phyloP scores from a whole-genome alignment of 2,888 invertebrate species.

The Phragmatobia fuliginosa region DNA sequence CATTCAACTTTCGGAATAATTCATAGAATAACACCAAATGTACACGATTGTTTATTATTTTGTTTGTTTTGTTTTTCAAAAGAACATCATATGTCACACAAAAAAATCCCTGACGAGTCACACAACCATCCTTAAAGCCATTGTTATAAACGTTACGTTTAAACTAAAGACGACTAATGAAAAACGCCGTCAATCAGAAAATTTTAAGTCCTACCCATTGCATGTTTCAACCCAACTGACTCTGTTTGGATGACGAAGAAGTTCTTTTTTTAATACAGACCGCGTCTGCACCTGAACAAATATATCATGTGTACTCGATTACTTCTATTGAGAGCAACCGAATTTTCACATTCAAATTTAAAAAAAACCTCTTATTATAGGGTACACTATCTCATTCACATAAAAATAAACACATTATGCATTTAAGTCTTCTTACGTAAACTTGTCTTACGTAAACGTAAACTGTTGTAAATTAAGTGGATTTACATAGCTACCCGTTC shows the following conservation, averaged over 20 bases:
- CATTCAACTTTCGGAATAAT: conserved; percentile 47
- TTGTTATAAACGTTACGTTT: conserved; percentile 26
- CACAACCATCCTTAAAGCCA: conserved; percentile 1
- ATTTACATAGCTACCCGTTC: too few species aligned
- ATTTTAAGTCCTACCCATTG: conserved; percentile 9
- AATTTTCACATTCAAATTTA: conserved; percentile 16
- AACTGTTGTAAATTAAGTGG: too few species aligned
- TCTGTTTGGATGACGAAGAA: conserved; percentile 55
- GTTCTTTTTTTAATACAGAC: conserved; percentile 55
- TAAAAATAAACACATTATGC: too few species aligned
- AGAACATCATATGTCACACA: conserved; percentile 32
- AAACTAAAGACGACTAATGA: conserved; percentile 24
- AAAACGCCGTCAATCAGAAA: conserved; percentile 6
- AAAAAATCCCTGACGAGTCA: conserved; percentile 15
- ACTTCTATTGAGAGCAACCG: neutral
- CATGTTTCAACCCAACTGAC: conserved; percentile 22
- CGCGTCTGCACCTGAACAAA: conserved; percentile 69
- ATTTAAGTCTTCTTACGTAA: too few species aligned
- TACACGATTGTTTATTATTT: conserved; percentile 30
- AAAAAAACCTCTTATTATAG: neutral
- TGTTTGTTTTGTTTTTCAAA: conserved; percentile 20
- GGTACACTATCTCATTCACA: neutral
- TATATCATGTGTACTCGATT: conserved; percentile 46
- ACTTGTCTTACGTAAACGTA: too few species aligned
- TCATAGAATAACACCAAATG: conserved; percentile 39